Evolutionary conservation across 2,797 vertebrate species (phyloP), one percentile per base, ranked within the genome.

Genomic region (Serranus cabrilla): DNA sequence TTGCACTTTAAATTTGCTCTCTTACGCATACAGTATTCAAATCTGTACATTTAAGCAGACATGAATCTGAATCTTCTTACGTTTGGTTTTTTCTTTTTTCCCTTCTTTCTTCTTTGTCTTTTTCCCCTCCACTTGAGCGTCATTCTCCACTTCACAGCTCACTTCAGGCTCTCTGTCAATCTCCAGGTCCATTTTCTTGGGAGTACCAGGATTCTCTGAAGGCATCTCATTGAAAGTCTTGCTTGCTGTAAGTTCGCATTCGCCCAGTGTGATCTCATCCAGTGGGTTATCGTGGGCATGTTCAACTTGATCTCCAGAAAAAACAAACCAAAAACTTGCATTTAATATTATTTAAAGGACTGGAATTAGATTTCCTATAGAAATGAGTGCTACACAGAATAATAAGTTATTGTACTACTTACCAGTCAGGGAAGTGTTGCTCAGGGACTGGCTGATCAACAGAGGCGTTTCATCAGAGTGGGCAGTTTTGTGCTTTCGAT

Each of bases 401-500:
- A 3, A 65, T 46, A 11, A 56, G 25, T 45, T 8, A n/a, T 40
- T 59, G 7, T 13, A 17, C 11, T 60, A 87, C 90, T 49, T n/a
- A 95, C 95, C 93, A 81, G 70, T 93, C 58, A 96, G 83, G 13
- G 95, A 95, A n/a, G 85, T 76, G 85, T 55, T 94, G 85, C 95
- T 95, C 55, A 93, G 90, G 51, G 94, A 95, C 14, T 95, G 93
- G 83, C 85, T 91, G 81, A 95, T 93, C 71, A 95, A 27, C 73
- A 94, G 88, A 71, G 93, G 89, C 0, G 90, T 95, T 77, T 96
- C 94, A 57, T 96, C 95, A 5, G 89, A 82, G 25, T 3, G 60
- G 31, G 7, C 27, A 21, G 81, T 45, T 89, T 93, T 95, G 82
- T 91, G 92, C 71, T 90, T 95, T 18, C 89, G 74, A 52, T 84